Evolutionary conservation across 2,888 invertebrate species (phyloP).

Genomic region (Lacanobia oleracea): DNA sequence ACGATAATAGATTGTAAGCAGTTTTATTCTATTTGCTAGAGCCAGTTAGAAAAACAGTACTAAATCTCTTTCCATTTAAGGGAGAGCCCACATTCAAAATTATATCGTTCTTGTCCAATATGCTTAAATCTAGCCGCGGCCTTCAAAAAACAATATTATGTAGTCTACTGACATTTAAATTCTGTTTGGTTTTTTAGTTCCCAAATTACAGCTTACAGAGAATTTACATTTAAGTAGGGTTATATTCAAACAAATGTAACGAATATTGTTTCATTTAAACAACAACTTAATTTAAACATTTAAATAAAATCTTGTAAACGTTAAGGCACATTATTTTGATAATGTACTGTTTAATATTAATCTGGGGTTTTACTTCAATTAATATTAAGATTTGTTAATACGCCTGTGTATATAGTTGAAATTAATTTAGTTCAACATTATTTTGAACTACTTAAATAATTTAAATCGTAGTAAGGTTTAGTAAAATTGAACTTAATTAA

Average conservation of each 20-base stretch:
- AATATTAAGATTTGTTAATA: constrained; percentile 25
- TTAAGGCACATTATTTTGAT: background rate
- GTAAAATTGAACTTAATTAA: background rate
- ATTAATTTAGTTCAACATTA: constrained; percentile 15
- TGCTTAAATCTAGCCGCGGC: background rate
- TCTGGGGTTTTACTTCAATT: constrained; percentile 27
- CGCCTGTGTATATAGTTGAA: background rate
- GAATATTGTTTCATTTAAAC: constrained; percentile 9
- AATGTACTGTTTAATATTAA: constrained; percentile 28
- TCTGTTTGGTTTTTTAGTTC: constrained; percentile 5
- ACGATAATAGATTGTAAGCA: no score
- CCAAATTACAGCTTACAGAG: constrained; percentile 10
- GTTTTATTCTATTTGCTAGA: no score
- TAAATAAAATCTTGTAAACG: constrained; percentile 26
- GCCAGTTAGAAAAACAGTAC: no score
- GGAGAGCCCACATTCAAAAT: constrained; percentile 2
- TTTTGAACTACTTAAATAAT: background rate
- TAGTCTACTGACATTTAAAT: background rate
- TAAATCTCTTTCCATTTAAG: no score
- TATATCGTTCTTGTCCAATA: background rate
- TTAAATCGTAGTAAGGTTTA: background rate
- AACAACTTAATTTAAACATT: constrained; percentile 23
- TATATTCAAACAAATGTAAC: constrained; percentile 27
- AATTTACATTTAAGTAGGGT: constrained; percentile 18
- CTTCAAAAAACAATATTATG: constrained; percentile 10